phyloP scores from a whole-genome alignment of 1,140 invertebrate species.

The Ylistrum balloti region DNA sequence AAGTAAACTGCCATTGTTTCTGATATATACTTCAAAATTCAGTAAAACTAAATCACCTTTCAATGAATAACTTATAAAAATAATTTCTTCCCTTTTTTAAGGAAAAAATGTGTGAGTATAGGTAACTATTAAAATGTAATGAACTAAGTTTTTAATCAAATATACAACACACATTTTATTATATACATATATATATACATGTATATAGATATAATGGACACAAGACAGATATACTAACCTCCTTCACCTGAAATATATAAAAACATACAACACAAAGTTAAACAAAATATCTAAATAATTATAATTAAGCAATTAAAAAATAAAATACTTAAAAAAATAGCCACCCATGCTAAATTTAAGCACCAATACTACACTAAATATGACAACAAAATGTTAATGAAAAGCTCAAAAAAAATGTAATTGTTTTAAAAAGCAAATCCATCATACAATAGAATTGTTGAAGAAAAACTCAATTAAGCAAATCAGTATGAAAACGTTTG shows the following conservation, averaged over 20 bases:
- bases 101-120: too few species aligned
- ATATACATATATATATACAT: not conserved
- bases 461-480: not conserved
- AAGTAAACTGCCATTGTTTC: too few species aligned
- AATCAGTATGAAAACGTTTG: not conserved
- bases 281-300: not conserved
- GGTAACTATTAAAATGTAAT: too few species aligned
- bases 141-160: too few species aligned
- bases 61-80: too few species aligned
- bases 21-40: too few species aligned
- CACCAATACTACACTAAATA: not conserved
- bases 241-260: conserved; percentile 29
- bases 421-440: too few species aligned
- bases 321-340: not conserved
- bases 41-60: too few species aligned
- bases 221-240: not conserved
- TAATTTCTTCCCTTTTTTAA: too few species aligned
- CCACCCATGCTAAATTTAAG: not conserved
- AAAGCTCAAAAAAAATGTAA: not conserved
- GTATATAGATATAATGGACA: not conserved
- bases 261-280: not conserved
- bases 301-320: not conserved
- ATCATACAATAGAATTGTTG: too few species aligned
- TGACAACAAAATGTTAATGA: not conserved
- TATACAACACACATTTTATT: too few species aligned